These are phyloP conservation scores for Trissolcus brochymenae DNA, from an alignment of 2,888 invertebrate species.

Conservation along the genomic window DNA sequence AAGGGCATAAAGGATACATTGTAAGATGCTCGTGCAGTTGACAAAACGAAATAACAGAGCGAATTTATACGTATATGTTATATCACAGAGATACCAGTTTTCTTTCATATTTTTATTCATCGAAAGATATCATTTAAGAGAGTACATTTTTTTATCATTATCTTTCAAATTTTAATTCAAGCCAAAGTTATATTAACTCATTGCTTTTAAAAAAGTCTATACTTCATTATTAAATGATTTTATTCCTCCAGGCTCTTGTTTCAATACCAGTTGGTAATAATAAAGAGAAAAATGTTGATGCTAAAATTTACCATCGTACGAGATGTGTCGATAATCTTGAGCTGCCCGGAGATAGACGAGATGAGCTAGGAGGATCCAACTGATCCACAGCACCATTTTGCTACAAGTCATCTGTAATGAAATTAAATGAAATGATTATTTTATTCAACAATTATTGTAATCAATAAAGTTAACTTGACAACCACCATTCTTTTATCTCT, in stretches of 20 bases:
- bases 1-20: conserved; percentile 14
- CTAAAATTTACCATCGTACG: conserved; percentile 29
- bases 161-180: neutral
- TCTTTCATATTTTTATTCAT: no score
- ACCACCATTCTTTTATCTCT: no score
- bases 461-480: no score
- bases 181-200: neutral
- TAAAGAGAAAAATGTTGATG: neutral
- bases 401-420: conserved; percentile 2
- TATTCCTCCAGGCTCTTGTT: no score
- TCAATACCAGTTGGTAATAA: neutral
- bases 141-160: neutral
- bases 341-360: conserved; percentile 17
- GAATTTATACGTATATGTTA: conserved; percentile 5
- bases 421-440: no score
- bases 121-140: neutral
- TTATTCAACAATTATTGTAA: no score
- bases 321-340: conserved; percentile 31
- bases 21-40: conserved; percentile 27
- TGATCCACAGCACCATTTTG: conserved; percentile 39
- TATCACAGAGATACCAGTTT: no score
- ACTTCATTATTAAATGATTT: no score
- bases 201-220: neutral
- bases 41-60: conserved; percentile 30
- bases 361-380: conserved; percentile 21